Evolutionary conservation across 2,888 invertebrate species (phyloP), one percentile per base, ranked within the genome.

Genomic region (Taenaris catops): DNA sequence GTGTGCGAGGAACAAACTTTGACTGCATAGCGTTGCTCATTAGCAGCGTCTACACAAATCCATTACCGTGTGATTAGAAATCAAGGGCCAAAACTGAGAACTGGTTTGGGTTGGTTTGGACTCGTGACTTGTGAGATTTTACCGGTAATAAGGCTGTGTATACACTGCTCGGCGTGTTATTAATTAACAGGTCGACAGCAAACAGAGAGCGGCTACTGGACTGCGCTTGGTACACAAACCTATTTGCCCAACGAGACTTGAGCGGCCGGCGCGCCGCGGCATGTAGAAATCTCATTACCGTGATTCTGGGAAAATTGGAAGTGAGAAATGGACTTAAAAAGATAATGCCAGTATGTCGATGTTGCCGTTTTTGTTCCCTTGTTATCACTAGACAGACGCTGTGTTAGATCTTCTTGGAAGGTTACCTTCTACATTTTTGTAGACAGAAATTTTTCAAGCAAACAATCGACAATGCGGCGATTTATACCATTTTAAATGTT

Each of bases 161-260:
- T 65, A 83, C 80, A 83, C 59, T 61, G 69, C 62, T 62, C 78
- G 66, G 67, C 79, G 80, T 64, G 83, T 86, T 84, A 84, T 86
- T 86, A 86, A 86, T 86, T 86, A 86, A 76, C 84, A 83, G 78
- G 76, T 86, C 81, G 84, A 84, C 84, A 83, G 81, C 73, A 86
- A 86, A 84, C 79, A 84, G 73, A 64, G 66, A 62, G 68, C 63
- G 66, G 84, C 84, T 86, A 83, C 84, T 58, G 84, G 69, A 57
- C 69, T 75, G 81, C 81, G 78, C 84, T 80, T 35, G 49, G 74
- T 55, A 84, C 73, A 84, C 83, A 86, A 61, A 52, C 48, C 41
- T 62, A 52, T 84, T 84, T 79, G 63, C 67, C 56, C 63, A 66
- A 58, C 62, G 72, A 64, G 76, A 69, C 73, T 60, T 64, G 66